Evolutionary conservation across 2,797 vertebrate species (phyloP).

Genomic region (Xiphophorus birchmanni): DNA sequence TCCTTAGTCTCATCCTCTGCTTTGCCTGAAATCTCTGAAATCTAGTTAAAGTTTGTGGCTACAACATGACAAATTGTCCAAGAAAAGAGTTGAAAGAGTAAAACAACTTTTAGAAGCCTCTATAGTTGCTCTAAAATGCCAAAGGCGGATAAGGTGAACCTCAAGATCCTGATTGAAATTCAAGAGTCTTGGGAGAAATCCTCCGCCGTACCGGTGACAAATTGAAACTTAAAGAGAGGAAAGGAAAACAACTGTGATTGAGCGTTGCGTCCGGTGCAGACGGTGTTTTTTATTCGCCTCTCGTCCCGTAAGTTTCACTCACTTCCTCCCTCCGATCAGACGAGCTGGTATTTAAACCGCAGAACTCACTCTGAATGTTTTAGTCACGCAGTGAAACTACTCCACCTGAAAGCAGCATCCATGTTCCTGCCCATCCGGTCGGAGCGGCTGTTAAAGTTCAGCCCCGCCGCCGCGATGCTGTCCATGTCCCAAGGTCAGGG

Average conservation of each 20-base stretch:
- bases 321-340: background rate
- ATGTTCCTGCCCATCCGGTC: conserved; percentile 15
- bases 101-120: background rate
- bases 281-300: conserved; percentile 10
- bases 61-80: background rate
- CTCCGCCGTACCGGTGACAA: conserved; percentile 28
- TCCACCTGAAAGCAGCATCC: conserved; percentile 20
- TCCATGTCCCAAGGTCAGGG: conserved; percentile 71
- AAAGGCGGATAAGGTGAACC: background rate
- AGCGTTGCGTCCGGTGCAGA: conserved; percentile 15
- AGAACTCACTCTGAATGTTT: background rate
- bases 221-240: conserved; percentile 32
- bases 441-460: conserved; percentile 44
- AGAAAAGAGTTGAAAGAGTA: background rate
- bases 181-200: conserved; percentile 29
- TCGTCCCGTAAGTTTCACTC: background rate
- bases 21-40: background rate
- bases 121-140: background rate
- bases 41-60: background rate
- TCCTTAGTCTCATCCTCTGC: background rate
- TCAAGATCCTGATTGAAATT: conserved; percentile 25
- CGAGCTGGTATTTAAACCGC: background rate
- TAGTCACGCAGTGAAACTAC: background rate
- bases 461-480: conserved; percentile 27
- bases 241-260: conserved; percentile 39